These are phyloP conservation scores for Cirrhinus mrigala DNA, from an alignment of 2,797 vertebrate genomes.

Conservation along the genomic window DNA sequence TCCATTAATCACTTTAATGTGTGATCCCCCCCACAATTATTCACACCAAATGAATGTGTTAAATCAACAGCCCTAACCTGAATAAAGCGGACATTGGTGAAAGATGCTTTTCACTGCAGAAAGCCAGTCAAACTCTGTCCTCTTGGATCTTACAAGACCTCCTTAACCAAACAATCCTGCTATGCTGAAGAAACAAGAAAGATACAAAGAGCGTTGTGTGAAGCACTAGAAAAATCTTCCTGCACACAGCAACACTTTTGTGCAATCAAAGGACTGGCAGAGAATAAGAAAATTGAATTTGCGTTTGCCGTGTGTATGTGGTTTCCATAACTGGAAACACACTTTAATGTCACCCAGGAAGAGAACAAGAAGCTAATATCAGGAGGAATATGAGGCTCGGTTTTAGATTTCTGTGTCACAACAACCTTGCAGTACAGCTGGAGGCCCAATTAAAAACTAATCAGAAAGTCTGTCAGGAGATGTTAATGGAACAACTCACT, in stretches of 20 bases:
- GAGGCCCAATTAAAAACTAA: not conserved
- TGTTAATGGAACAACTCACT: not conserved
- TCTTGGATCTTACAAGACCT: not conserved
- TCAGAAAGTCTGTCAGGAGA: not conserved
- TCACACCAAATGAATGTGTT: not conserved
- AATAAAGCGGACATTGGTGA: not conserved
- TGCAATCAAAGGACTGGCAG: not conserved
- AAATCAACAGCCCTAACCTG: not conserved
- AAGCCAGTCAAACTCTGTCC: not conserved
- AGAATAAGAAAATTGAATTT: not conserved
- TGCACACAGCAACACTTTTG: not conserved
- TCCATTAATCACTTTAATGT: too few species aligned
- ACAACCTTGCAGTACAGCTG: not conserved
- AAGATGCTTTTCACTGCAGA: not conserved
- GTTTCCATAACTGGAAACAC: conserved; percentile 3
- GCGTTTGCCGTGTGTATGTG: not conserved
- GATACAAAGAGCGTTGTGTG: not conserved
- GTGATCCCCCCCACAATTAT: not conserved
- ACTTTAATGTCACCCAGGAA: not conserved
- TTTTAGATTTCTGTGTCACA: not conserved
- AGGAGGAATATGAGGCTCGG: not conserved
- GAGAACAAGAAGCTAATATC: not conserved
- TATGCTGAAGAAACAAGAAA: not conserved
- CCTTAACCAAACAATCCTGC: not conserved
- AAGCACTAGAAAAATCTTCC: not conserved